Conservation (phyloP, 2,797 vertebrate species). For the Diplodus sargus region DNA sequence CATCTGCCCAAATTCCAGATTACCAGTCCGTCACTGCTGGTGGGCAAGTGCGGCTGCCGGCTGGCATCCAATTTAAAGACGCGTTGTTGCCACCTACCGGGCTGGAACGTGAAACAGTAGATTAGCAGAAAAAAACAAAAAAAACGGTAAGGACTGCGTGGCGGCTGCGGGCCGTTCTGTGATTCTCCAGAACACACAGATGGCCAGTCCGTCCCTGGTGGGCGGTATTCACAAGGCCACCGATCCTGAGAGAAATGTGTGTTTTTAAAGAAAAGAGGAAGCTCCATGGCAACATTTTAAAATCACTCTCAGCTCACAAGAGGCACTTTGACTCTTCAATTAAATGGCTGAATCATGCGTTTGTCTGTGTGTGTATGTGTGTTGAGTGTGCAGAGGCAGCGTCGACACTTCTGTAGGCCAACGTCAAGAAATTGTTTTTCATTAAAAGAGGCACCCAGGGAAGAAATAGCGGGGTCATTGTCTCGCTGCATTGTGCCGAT, state of each 20-base stretch:
- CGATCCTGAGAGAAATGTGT: neutral
- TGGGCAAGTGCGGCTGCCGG: too few relatives aligned
- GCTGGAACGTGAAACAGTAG: too few relatives aligned
- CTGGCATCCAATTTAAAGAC: too few relatives aligned
- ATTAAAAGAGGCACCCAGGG: conserved; percentile 39
- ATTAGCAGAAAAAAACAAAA: too few relatives aligned
- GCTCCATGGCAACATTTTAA: conserved; percentile 26
- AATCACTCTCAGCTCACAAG: conserved; percentile 11
- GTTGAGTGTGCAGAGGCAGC: neutral
- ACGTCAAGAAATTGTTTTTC: conserved; percentile 21
- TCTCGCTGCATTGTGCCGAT: conserved; percentile 27
- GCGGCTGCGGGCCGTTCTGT: too few relatives aligned
- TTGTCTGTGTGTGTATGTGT: neutral
- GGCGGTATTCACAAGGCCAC: neutral
- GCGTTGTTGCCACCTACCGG: too few relatives aligned
- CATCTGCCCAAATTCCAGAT: too few relatives aligned
- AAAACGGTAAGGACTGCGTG: too few relatives aligned
- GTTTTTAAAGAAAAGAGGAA: neutral
- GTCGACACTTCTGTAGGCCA: conserved; percentile 6
- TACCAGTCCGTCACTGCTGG: too few relatives aligned
- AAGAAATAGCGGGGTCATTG: neutral
- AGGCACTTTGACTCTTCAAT: conserved; percentile 34
- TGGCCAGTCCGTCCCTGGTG: too few relatives aligned
- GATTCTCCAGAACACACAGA: too few relatives aligned
- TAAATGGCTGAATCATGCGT: conserved; percentile 15